Evolutionary conservation across 64 coral and sea anemone species (phyloP).

Genomic region (Catalaphyllia jardinei): DNA sequence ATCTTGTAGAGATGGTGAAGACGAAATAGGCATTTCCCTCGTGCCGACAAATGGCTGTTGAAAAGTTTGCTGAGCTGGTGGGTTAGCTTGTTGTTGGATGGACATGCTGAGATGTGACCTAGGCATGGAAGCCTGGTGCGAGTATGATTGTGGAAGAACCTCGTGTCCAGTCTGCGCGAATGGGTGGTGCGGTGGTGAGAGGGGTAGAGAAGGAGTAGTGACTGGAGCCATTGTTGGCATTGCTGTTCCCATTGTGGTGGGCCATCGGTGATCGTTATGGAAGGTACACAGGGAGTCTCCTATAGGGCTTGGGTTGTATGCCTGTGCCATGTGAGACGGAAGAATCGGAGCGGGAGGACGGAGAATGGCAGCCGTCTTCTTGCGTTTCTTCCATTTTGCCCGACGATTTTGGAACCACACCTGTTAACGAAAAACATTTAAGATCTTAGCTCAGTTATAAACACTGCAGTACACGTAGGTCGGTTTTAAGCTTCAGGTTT

Average conservation of each 20-base stretch:
- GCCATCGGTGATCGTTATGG: conserved; percentile 99
- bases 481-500: background rate
- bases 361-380: conserved; percentile 96
- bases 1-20: conserved; percentile 97
- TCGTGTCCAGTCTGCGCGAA: conserved; percentile 96
- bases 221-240: conserved; percentile 98
- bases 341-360: conserved; percentile 95
- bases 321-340: conserved; percentile 94
- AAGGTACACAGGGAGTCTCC: conserved; percentile 90
- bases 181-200: conserved; percentile 88
- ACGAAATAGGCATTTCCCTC: conserved; percentile 97
- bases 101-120: conserved; percentile 84
- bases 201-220: conserved; percentile 73
- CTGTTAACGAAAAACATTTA: conserved; percentile 44
- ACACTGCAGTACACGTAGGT: background rate
- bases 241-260: conserved; percentile 77
- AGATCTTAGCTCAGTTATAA: background rate
- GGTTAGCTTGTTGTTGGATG: conserved; percentile 84
- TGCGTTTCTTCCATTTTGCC: conserved; percentile 99
- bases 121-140: conserved; percentile 86
- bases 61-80: conserved; percentile 78
- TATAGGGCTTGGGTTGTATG: conserved; percentile 92
- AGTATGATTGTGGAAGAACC: conserved; percentile 88
- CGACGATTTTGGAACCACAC: conserved; percentile 99
- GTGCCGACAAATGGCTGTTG: conserved; percentile 75